These are phyloP conservation scores for Dendrocincla tyrannina DNA, from an alignment of 2,797 vertebrate species.

Conservation along the genomic window DNA sequence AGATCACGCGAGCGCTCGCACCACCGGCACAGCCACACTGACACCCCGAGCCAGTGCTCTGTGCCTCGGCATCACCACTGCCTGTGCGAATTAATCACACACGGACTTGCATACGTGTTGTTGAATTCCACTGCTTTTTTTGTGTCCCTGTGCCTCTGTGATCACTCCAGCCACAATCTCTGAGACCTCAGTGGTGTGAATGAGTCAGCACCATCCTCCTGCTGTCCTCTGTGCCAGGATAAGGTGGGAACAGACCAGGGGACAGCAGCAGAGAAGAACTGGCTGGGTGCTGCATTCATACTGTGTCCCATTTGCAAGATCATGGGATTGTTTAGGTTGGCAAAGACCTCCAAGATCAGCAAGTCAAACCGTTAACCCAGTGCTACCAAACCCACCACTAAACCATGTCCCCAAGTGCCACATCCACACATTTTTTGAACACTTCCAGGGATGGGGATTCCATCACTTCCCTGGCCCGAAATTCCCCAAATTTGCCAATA, in stretches of 20 bases:
- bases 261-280: background rate
- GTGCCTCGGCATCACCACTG: accelerated
- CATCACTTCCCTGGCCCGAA: background rate
- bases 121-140: background rate
- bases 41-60: accelerated
- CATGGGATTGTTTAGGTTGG: background rate
- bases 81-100: accelerated
- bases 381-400: background rate
- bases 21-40: accelerated
- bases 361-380: accelerated
- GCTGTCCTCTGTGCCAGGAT: background rate
- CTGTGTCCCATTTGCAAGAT: background rate
- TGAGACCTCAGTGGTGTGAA: accelerated
- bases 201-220: background rate
- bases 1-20: accelerated
- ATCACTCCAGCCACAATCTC: background rate
- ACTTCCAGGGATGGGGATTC: background rate
- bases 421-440: background rate
- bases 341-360: background rate
- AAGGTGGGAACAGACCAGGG: accelerated
- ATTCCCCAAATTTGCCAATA: background rate
- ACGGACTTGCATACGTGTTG: accelerated
- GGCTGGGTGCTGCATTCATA: background rate
- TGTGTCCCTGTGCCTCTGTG: accelerated
- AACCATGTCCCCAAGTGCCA: background rate